phyloP scores from a whole-genome alignment of 2,888 invertebrate species.

The Lissocephala sabroskyi region DNA sequence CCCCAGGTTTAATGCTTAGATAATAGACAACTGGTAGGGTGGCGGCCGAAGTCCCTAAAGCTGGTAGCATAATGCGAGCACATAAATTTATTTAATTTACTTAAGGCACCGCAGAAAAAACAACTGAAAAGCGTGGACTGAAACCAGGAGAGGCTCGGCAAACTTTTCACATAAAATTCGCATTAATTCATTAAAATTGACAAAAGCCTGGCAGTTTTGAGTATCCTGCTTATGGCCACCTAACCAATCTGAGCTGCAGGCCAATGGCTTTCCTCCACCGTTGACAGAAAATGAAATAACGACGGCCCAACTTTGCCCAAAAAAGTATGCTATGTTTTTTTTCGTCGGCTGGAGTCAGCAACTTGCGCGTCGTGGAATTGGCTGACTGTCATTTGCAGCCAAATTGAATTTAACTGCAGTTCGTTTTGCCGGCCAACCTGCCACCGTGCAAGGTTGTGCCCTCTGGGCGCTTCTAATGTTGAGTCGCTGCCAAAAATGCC shows the following conservation, averaged over 20 bases:
- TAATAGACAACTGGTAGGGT: slow-evolving; percentile 43
- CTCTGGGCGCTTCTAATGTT: slow-evolving; percentile 22
- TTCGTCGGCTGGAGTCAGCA: neutral
- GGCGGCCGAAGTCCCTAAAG: slow-evolving; percentile 8
- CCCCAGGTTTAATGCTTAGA: slow-evolving; percentile 43
- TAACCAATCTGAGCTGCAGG: slow-evolving; percentile 13
- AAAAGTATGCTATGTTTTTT: slow-evolving; percentile 45
- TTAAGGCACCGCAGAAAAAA: slow-evolving; percentile 18
- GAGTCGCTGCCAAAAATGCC: slow-evolving; percentile 48
- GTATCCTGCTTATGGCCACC: too few species aligned
- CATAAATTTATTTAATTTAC: slow-evolving; percentile 60
- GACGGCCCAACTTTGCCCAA: slow-evolving; percentile 21
- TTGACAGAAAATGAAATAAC: slow-evolving; percentile 15
- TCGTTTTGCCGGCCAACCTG: too few species aligned
- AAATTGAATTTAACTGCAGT: slow-evolving; percentile 63
- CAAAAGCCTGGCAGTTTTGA: slow-evolving; percentile 50
- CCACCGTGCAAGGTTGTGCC: too few species aligned
- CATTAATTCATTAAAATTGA: slow-evolving; percentile 66
- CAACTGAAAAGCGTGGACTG: neutral
- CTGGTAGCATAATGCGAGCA: slow-evolving; percentile 1
- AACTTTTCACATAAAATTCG: slow-evolving; percentile 63
- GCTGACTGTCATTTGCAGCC: slow-evolving; percentile 56
- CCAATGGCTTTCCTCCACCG: slow-evolving; percentile 15
- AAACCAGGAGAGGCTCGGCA: slow-evolving; percentile 10
- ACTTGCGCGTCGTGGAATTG: slow-evolving; percentile 4